Base-by-base conservation (phyloP, 2,888 invertebrate genomes). In the Phaonia tiefii region DNA sequence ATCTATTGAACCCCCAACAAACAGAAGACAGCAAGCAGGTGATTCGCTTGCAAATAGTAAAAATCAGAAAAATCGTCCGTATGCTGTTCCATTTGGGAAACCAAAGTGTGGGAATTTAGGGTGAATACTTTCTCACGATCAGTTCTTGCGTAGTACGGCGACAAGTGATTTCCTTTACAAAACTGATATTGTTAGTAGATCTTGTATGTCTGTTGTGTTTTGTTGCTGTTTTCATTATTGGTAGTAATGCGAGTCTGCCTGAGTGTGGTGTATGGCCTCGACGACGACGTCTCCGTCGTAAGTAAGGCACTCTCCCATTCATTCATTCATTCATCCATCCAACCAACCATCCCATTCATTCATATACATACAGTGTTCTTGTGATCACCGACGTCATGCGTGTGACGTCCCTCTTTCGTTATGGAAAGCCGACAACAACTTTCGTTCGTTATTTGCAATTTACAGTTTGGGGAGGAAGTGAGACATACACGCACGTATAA, bases 91-190 rank as follows among this genome's bases (percentile, higher is more conserved):
- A 39, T 31, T 39, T 15, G 42, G 20, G 42, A 63, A 58, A 63
- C 17, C 63, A 11, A 63, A 81, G 88, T 90, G 90, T 90, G 90
- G 90, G 90, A 90, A 90, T 90, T 88, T 87, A 86, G 87, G 86
- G 86, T 88, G 88, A 88, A 86, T 88, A 90, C 88, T 90, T 90
- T 90, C 90, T 90, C 90, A 90, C 90, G 90, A 90, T 90, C 86
- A 85, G 63, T 42, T 42, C 63, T 63, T 63, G 20, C 60, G 39
- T 39, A 39, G 39, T 17, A 60, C 39, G 2, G 80, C 86, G 81
- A 81, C 81, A 84, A 84, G 84, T 83, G 85, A 80, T 83, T 84
- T 83, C 79, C 84, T 80, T 80, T 81, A 69, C 49, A 60, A 13
- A 54, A 25, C 58, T 76, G 75, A 80, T 63, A 75, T 71, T 58